Base-by-base conservation (phyloP, 2,113 vertebrate genomes). In the Bungarus multicinctus region DNA sequence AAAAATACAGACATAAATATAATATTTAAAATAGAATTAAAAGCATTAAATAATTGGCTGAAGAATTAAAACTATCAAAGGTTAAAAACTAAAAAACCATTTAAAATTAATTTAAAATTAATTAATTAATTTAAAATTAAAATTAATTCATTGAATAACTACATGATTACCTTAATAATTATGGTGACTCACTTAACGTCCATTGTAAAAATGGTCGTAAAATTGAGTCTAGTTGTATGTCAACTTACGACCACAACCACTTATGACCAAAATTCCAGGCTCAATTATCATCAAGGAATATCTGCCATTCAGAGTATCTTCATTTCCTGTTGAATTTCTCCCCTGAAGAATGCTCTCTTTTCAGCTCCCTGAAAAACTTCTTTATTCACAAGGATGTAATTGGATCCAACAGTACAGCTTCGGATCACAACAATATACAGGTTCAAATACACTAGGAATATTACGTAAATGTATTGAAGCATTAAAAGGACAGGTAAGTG, bases 371-470 rank as follows among this genome's bases (percentile, higher is more conserved):
- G 98, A 98, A 95, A 98, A 98, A 88, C 97, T 98, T 88, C 96
- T 98, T 9, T 98, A 98, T 97, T 98, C 98, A 88, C 98, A 98
- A 98, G 98, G 98, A 30, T 98, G 98, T 93, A 98, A 98, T 96
- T 98, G 98, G 98, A 97, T 98, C 95, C 98, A 98, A 96, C 98
- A 98, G 1, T 98, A 98, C 93, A 97, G 98, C 94, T 98, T 98
- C 95, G 98, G 98, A 88, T 97, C 98, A 92, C 98, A 98, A 96
- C 97, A 97, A 88, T 98, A 98, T 27, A 97, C 97, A 5, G 98
- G 98, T 27, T 96, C 98, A 22, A 98, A 98, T 43, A 97, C 96
- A 69, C 98, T 98, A 91, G 97, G 97, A 52, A 98, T 98, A 95
- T 18, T 98, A 90, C 98, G 98, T n/a, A 98, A 96, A 95, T 98